Evolutionary conservation across 2,113 vertebrate genomes (phyloP), one percentile per base, ranked within the genome.

Genomic region (Mohoua ochrocephala): DNA sequence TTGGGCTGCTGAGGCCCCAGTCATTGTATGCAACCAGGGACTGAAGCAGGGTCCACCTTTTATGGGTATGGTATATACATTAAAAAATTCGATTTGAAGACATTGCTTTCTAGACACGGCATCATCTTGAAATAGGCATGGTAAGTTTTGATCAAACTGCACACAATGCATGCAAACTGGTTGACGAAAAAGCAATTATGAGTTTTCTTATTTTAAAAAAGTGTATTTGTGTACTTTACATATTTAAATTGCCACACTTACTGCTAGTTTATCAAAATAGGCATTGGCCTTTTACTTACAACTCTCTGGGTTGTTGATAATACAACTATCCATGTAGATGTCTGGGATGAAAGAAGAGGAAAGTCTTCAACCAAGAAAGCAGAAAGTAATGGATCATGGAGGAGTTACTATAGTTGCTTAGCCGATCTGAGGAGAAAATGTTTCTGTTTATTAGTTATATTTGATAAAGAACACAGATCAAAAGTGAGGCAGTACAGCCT

Each of bases 291-390:
- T 79, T 87, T 59, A 27, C 12, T 60, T 82, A 21, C 3, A 20
- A 31, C 6, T 12, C 5, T 68, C 45, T 64, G 57, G 27, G 27
- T 19, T 69, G 22, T 20, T 61, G 16, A 22, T 39, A 52, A 64
- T 23, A 20, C 6, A 71, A 89, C 44, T 0, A 0, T 39, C 28
- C 6, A 4, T 16, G 2, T 23, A 12, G 49, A 37, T 27, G 26
- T 49, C n/a, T 80, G 26, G 13, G 39, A 53, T 63, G 65, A 87
- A 84, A 74, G 4, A 69, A 87, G 15, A 79, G 31, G 13, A 33
- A 79, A 87, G 9, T n/a, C 54, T 83, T 86, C 73, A 76, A 42
- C 17, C 27, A 85, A 88, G 15, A 87, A 5, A 73, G 6, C 27
- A 69, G 45, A 85, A 90, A 70, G 41, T 47, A 73, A 57, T 49